A percentile compares a stretch with the other conserved stretches of the same genome.
These are phyloP conservation scores for Dinomys branickii DNA, from an alignment of 2,113 vertebrate genomes.

Conservation along the genomic window DNA sequence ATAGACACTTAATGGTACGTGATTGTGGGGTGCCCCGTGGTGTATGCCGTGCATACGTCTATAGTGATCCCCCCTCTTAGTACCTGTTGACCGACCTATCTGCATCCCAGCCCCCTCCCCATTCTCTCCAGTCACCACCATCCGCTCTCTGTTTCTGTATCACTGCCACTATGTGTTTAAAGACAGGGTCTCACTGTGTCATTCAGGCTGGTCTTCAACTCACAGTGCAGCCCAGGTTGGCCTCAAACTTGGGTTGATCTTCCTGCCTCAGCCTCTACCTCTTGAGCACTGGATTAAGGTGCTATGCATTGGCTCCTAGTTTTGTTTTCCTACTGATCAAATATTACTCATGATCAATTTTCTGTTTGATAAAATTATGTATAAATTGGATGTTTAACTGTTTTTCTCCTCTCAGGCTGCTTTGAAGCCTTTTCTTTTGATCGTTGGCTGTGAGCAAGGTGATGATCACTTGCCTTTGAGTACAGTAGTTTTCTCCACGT, in stretches of 20 bases:
- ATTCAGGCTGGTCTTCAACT: background rate
- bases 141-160: background rate
- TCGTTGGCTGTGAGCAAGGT: background rate
- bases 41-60: background rate
- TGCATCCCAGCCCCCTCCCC: background rate
- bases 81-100: background rate
- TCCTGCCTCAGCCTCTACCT: background rate
- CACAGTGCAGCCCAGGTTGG: background rate
- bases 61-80: background rate
- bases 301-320: background rate
- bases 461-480: background rate
- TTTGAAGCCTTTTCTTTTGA: background rate
- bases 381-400: background rate
- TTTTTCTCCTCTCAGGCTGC: background rate
- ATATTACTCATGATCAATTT: background rate
- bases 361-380: background rate
- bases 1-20: background rate
- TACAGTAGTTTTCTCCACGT: background rate
- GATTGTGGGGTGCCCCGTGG: too few relatives aligned
- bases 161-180: background rate
- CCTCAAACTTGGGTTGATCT: background rate
- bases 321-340: background rate
- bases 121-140: background rate
- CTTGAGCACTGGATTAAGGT: background rate
- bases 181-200: background rate